Evolutionary conservation across 2,113 vertebrate genomes (phyloP).

Genomic region (Boulengeromyrus knoepffleri): DNA sequence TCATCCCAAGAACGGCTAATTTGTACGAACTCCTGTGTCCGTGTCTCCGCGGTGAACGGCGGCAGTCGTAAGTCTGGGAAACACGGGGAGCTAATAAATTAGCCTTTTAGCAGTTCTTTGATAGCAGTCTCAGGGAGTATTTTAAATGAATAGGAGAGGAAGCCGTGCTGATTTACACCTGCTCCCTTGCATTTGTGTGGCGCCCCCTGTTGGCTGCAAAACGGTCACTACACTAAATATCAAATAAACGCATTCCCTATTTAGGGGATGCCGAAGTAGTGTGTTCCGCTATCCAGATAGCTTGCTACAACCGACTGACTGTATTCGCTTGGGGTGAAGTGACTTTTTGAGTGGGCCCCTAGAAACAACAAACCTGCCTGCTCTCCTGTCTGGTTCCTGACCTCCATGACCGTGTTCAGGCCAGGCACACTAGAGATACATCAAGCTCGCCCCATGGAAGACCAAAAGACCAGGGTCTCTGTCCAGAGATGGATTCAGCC

Average conservation of each 20-base stretch:
- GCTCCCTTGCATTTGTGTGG: neutral
- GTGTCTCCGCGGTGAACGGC: neutral
- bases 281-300: neutral
- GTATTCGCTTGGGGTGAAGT: neutral
- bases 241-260: neutral
- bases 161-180: neutral
- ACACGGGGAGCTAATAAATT: neutral
- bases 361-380: neutral
- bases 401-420: neutral
- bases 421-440: neutral
- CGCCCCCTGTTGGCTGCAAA: neutral
- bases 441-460: neutral
- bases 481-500: neutral
- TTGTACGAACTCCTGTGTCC: neutral
- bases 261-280: neutral
- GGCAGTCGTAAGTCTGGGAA: neutral
- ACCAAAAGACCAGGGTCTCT: neutral
- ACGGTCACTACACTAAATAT: neutral
- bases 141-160: neutral
- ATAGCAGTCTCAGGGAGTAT: neutral
- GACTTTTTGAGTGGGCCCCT: neutral
- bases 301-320: neutral
- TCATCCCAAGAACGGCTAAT: neutral
- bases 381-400: neutral
- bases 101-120: neutral